Evolutionary conservation across 2,888 invertebrate genomes (phyloP).

Genomic region (Oconnorella tubifera): DNA sequence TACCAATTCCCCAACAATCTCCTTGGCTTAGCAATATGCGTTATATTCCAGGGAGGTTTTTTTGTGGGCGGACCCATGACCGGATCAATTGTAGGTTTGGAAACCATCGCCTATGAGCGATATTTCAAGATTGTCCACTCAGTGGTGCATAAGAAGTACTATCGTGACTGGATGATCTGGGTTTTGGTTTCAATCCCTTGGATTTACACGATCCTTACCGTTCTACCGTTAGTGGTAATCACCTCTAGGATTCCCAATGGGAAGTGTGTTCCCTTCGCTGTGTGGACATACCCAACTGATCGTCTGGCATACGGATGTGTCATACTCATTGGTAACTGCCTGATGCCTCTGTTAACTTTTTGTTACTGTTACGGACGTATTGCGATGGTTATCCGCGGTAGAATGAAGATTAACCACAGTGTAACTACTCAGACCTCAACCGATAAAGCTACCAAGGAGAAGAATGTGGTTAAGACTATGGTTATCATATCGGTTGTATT

Average conservation of each 20-base stretch:
- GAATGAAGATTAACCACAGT: too few species aligned
- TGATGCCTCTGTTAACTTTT: neutral
- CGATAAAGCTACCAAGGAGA: neutral
- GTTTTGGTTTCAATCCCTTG: neutral
- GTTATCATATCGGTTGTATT: neutral
- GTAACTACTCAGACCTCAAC: too few species aligned
- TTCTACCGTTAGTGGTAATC: neutral
- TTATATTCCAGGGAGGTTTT: neutral
- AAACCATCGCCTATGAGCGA: neutral
- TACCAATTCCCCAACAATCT: neutral
- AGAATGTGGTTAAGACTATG: neutral
- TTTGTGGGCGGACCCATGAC: neutral
- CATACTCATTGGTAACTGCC: neutral
- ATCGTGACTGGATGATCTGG: neutral
- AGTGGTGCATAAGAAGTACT: neutral
- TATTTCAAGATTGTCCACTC: neutral
- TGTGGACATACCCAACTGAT: neutral
- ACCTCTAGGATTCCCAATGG: neutral
- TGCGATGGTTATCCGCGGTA: neutral
- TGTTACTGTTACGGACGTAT: neutral
- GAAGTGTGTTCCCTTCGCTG: neutral
- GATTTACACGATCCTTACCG: neutral
- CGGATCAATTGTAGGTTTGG: neutral
- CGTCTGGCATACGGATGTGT: neutral
- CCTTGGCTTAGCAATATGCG: neutral